These are phyloP conservation scores for Proisotoma minuta DNA, from an alignment of 2,888 invertebrate species.

Conservation along the genomic window DNA sequence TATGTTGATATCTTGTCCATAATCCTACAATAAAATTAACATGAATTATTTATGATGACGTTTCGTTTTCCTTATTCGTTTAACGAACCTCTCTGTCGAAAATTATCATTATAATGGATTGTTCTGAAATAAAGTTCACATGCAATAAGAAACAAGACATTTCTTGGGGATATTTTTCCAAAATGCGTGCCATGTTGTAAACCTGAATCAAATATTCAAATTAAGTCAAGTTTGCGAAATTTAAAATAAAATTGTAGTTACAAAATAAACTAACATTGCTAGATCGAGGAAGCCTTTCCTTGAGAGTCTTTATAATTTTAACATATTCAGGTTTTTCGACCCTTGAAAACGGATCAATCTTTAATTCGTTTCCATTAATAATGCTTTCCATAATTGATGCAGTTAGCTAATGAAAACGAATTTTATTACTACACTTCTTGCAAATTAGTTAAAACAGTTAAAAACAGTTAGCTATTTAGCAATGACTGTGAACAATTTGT, in stretches of 20 bases:
- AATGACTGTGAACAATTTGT: too few relatives aligned
- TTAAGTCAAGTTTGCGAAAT: neutral
- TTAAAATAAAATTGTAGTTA: neutral
- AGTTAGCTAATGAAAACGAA: too few relatives aligned
- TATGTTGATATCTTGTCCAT: slow-evolving; percentile 28
- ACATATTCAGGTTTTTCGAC: too few relatives aligned
- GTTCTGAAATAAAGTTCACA: slow-evolving; percentile 15
- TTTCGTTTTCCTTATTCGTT: neutral
- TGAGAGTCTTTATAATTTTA: slow-evolving; percentile 8
- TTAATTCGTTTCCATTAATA: too few relatives aligned
- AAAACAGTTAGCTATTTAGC: too few relatives aligned
- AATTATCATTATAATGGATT: slow-evolving; percentile 16
- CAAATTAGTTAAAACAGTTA: too few relatives aligned
- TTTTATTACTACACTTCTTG: too few relatives aligned
- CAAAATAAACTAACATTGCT: slow-evolving; percentile 23
- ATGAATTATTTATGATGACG: neutral
- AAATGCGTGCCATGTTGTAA: slow-evolving; percentile 21
- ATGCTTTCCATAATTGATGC: too few relatives aligned
- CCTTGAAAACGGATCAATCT: too few relatives aligned
- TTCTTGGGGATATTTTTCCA: slow-evolving; percentile 9
- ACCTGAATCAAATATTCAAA: slow-evolving; percentile 14
- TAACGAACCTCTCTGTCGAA: slow-evolving; percentile 12
- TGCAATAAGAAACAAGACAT: slow-evolving; percentile 17
- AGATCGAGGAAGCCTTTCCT: slow-evolving; percentile 22
- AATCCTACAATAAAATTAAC: slow-evolving; percentile 17